Conservation (phyloP, 2,888 invertebrate genomes). For the Entomobrya proxima region DNA sequence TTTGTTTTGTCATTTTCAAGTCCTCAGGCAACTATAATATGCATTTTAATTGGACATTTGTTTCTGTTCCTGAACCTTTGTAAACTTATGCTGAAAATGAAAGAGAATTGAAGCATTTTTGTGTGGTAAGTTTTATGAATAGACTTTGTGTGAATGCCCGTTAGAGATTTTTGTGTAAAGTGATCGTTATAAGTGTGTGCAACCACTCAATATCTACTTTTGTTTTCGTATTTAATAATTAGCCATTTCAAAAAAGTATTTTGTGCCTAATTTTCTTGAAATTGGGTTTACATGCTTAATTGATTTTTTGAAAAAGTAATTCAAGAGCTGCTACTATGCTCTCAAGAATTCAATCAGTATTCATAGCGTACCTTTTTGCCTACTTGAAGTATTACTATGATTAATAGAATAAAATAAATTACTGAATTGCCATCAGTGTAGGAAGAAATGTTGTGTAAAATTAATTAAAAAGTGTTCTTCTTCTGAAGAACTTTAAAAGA, state of each 20-base stretch:
- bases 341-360: constrained; percentile 13
- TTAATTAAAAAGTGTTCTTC: constrained; percentile 15
- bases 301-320: not conserved
- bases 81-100: no score
- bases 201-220: not conserved
- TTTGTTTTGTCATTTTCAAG: not conserved
- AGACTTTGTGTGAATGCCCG: not conserved
- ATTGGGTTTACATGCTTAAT: not conserved
- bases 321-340: not conserved
- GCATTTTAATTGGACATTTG: no score
- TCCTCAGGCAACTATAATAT: not conserved
- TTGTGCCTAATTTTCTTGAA: not conserved
- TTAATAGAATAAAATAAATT: constrained; percentile 16
- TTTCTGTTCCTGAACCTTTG: no score
- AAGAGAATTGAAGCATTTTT: no score
- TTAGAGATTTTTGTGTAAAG: not conserved
- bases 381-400: not conserved
- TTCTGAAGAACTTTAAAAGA: not conserved
- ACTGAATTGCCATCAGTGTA: not conserved
- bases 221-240: not conserved
- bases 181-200: not conserved
- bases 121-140: not conserved
- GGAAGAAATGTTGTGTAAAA: not conserved
- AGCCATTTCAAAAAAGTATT: not conserved
- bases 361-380: not conserved